phyloP scores from a whole-genome alignment of 2,888 invertebrate genomes.

The Campoplex nolae region DNA sequence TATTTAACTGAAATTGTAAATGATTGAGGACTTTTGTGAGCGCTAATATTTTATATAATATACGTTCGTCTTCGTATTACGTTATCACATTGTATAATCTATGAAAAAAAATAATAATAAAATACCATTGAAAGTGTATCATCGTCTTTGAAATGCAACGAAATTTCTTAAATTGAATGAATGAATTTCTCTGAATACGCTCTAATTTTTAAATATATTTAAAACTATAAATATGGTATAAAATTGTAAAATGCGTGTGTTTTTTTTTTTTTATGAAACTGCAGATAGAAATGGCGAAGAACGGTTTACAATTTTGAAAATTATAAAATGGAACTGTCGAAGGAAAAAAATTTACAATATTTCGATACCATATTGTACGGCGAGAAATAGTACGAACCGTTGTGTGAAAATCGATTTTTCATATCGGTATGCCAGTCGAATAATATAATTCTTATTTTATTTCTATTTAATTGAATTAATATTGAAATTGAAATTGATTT shows the following conservation, averaged over 20 bases:
- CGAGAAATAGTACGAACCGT: neutral
- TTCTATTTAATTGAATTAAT: neutral
- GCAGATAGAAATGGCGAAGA: neutral
- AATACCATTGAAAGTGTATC: too few species aligned
- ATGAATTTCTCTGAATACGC: neutral
- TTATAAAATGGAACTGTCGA: neutral
- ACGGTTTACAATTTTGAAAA: neutral
- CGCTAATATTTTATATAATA: neutral
- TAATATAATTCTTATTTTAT: neutral
- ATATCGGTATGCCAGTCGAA: neutral
- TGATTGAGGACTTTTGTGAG: neutral
- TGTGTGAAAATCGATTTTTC: neutral
- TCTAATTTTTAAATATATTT: neutral
- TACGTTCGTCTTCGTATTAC: neutral
- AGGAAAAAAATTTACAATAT: neutral
- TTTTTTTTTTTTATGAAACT: too few species aligned
- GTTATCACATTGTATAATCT: too few species aligned
- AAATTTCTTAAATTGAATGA: neutral
- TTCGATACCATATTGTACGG: neutral
- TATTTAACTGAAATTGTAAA: neutral
- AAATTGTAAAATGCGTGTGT: too few species aligned
- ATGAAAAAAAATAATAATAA: too few species aligned
- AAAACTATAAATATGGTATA: too few species aligned
- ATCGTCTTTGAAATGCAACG: neutral
- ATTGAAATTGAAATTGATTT: neutral